Evolutionary conservation across 2,888 invertebrate species (phyloP), one percentile per base, ranked within the genome.

Genomic region (Oscheius sp.): DNA sequence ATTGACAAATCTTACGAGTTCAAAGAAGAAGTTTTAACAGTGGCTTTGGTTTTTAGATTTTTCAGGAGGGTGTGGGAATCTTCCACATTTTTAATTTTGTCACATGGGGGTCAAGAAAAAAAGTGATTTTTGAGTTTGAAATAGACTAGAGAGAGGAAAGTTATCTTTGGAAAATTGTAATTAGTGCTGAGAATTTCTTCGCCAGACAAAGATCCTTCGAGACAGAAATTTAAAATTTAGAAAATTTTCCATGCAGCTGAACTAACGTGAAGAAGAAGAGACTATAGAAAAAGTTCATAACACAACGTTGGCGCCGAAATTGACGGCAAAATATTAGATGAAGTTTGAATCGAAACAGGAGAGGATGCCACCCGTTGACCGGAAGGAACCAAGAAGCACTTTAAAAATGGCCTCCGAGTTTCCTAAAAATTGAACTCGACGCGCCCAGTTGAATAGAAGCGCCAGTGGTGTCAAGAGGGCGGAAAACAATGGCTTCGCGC

Each of bases 401-500:
- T 37, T 37, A 37, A 37, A 37, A 37, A 37, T 37, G 37, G 37
- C 8, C 8, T 15, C 8, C 37, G 8, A 37, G 37, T 8, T 37
- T 20, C 48, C 1, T 48, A 48, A 48, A 42, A 48, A 48, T 48
- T 48, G 48, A 48, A 48, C 48, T 48, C 48, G 48, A 34, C 34
- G 2, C 55, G 17, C 20, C 55, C 34, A 34, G 55, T 55, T 55
- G 55, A 29, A 61, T 42, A 45, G 45, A 61, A 42, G 29, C 42
- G 45, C 25, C 58, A 27, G 61, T 61, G 61, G 61, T 61, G 61
- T 61, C 61, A 61, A 61, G 61, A 39, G 42, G 61, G 61, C 61
- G 42, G 61, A 61, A 61, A 61, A 61, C 61, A 61, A 61, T 61
- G 61, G 42, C 61, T 45, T 29, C 42, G 61, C 61, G 61, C 61